Evolutionary conservation across 1,140 invertebrate genomes (phyloP), one percentile per base, ranked within the genome.

Genomic region (Choristoneura fumiferana): DNA sequence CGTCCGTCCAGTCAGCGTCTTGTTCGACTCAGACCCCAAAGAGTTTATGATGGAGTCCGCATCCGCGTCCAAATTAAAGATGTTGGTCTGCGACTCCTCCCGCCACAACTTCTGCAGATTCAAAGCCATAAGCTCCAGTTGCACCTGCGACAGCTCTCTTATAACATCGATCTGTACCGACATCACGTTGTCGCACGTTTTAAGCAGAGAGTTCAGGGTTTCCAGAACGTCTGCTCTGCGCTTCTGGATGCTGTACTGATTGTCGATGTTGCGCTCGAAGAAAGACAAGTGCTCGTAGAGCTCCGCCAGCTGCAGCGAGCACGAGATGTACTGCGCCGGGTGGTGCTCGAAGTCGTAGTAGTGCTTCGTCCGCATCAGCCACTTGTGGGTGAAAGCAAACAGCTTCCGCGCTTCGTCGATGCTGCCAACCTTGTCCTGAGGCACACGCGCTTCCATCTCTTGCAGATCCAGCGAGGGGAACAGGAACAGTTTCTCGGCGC

Each of bases 171-270:
- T 84, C 52, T 88, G 83, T 10, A 85, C 81, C 0, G 83, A 79
- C 79, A 85, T 84, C 8, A 75, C 73, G 29, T 77, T 81, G 18
- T 87, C 84, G 58, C 84, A 83, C 1, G 73, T 81, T 62, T 87
- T 87, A 8, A 87, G 61, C 45, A 87, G 57, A 1, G 81, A 78
- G 56, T 86, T 91, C 0, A 94, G 67, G 1, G 90, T 91, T 69
- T 92, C 91, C 37, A 95, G 71, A 69, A 94, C 90, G 62, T 95
- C 94, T 8, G 93, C 91, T 35, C 94, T 77, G 43, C 93, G 84
- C 78, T 94, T 95, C 68, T 94, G 93, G 80, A 95, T 93, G 61
- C 91, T 92, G 73, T 94, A 94, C 73, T 94, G 92, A 54, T 91
- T 90, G 57, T 94, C 93, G 36, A 93, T 79, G 67, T 93, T 92